phyloP scores from a whole-genome alignment of 2,113 vertebrate species.

The Melanerpes formicivorus region DNA sequence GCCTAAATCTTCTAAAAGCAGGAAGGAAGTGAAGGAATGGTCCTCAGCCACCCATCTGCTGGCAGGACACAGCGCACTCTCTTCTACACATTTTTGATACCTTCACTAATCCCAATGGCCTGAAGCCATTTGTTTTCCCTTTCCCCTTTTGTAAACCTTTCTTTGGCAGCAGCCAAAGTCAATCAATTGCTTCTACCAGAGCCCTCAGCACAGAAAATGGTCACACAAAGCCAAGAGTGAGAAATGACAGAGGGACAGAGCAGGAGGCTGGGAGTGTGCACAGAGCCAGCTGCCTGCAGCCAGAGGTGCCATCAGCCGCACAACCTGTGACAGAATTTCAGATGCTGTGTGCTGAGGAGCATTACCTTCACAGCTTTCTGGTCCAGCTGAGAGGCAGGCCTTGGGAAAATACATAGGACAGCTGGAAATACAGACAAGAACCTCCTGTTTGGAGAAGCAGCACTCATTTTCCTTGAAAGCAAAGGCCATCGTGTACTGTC shows the following conservation, averaged over 20 bases:
- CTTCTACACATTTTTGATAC: background rate
- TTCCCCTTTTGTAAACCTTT: background rate
- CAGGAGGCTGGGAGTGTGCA: accelerated
- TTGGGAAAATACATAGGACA: background rate
- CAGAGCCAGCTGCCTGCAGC: background rate
- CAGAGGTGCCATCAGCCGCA: background rate
- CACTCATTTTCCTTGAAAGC: background rate
- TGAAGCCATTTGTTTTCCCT: slow-evolving; percentile 5
- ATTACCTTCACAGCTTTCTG: background rate
- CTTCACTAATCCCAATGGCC: background rate
- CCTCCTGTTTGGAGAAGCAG: background rate
- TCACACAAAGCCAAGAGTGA: background rate
- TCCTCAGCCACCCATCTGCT: background rate
- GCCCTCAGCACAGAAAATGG: background rate
- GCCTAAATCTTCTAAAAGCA: background rate
- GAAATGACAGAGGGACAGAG: background rate
- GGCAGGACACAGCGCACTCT: background rate
- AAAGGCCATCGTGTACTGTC: background rate
- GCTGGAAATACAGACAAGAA: background rate
- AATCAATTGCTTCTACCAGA: background rate
- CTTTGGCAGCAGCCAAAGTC: slow-evolving; percentile 24
- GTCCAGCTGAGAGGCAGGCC: background rate
- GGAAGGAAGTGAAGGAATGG: background rate
- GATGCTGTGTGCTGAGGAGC: background rate
- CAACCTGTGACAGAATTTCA: background rate